Conservation (phyloP, 2,888 invertebrate species). For the Adelphocoris suturalis region DNA sequence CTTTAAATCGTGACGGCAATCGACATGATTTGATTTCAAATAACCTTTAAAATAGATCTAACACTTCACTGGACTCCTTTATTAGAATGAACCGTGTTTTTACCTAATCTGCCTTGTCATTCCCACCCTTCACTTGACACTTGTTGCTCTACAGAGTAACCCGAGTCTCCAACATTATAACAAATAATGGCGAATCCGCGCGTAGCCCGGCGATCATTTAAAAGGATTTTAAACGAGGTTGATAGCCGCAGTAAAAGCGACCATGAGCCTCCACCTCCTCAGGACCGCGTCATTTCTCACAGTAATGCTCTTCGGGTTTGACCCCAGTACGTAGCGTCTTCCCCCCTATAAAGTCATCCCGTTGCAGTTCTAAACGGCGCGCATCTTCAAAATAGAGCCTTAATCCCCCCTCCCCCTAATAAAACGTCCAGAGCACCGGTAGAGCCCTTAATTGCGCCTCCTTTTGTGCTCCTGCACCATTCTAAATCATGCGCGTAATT, state of each 20-base stretch:
- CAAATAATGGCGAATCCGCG: neutral
- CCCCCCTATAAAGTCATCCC: constrained; percentile 48
- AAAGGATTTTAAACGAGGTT: constrained; percentile 5
- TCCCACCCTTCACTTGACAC: no score
- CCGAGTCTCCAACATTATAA: no score
- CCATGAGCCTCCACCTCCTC: neutral
- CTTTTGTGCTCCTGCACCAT: constrained; percentile 30
- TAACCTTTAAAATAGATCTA: no score
- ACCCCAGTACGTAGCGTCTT: neutral
- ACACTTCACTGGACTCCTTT: no score
- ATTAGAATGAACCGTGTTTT: no score
- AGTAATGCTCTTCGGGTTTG: neutral
- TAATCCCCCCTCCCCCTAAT: constrained; percentile 26
- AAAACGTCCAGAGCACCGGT: constrained; percentile 43
- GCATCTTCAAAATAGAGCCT: constrained; percentile 49
- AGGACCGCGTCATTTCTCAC: neutral
- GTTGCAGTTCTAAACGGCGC: constrained; percentile 40
- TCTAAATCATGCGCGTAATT: constrained; percentile 70
- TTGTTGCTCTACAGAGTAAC: no score
- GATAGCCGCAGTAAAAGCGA: neutral
- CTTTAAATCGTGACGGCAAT: no score
- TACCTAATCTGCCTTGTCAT: no score
- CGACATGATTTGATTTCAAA: no score
- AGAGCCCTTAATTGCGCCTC: constrained; percentile 60
- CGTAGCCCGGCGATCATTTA: neutral